Evolutionary conservation across 2,113 vertebrate genomes (phyloP), one percentile per base, ranked within the genome.

Genomic region (Hyaena hyaena): DNA sequence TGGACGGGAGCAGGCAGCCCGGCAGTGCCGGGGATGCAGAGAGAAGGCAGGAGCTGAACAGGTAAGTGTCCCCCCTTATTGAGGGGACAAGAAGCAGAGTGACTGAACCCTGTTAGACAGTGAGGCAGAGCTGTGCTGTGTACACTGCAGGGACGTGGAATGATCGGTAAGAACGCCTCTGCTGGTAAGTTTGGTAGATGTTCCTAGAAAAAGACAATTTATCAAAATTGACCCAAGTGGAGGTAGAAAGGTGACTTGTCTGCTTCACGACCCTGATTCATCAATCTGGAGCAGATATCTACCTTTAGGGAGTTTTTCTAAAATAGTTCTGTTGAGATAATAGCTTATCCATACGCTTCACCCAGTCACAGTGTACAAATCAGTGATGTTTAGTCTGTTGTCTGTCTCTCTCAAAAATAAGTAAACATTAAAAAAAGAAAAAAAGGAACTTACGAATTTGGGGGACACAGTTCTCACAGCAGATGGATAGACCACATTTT

Each of bases 321-420:
- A 28, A 65, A 15, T 23, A 31, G 55, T 73, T 43, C 31, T 7
- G 3, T 35, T 10, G 61, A 16, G 48, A 31, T 31, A 10, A 10
- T 2, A 7, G 9, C n/a, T 28, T 74, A 31, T n/a, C 39, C 12
- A 2, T 28, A 4, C 24, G 4, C 43, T 3, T 61, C 53, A 43
- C 50, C 65, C 4, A 0, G 39, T 10, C 17, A 14, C 14, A 17
- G 26, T 5, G 8, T 73, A 14, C 24, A 2, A 0, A 10, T 58
- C 21, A 0, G 9, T 8, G 73, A 16, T 43, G 28, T 14, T 8
- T 39, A 6, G 19, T 50, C 14, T 26, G 19, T 26, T 39, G 39
- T 39, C 39, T 39, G 39, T 39, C 39, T 39, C 39, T 39, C 39
- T 39, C 39, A 39, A 39, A 39, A 39, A 39, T 39, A 39, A 39